Base-by-base conservation (phyloP, 2,113 vertebrate species). In the Hippocampus abdominalis region DNA sequence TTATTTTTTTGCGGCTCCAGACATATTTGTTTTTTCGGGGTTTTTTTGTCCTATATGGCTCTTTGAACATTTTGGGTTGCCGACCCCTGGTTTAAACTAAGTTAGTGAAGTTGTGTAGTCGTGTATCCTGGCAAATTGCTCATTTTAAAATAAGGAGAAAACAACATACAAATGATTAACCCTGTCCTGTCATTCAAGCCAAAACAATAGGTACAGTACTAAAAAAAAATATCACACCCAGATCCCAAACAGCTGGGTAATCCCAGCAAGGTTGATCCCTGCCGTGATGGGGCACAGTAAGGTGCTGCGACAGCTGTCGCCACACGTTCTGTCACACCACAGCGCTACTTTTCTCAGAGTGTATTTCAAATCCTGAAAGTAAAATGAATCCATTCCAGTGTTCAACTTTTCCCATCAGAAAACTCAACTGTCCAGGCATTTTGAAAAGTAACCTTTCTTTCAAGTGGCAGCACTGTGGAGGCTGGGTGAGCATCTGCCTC, bases 211-310 rank as follows among this genome's bases (percentile, higher is more conserved):
- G 63, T 27, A 64, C 21, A n/a, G n/a, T 25, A 64, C n/a, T n/a
- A 64, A 64, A 44, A 16, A 57, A 46, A 27, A 8, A 60, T 56
- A 29, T 54, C 44, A 57, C 40, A 68, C 54, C 20, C 59, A 74
- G 73, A 82, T 79, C 71, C 53, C 18, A 69, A 85, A 87, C 88
- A 89, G 86, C 88, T 90, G 85, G 73, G 75, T 80, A 87, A 89
- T 86, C 81, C 70, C 76, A 40, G 49, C 66, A 53, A 71, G 23
- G 13, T 46, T 46, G 42, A 27, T 25, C 40, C 62, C n/a, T 46
- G 63, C 63, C 20, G 69, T 71, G 49, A 51, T 60, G 42, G n/a
- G 44, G 75, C 20, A 75, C 71, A 70, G 71, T 62, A 65, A 77
- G 78, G 74, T 82, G 81, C 63, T 32, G 62, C 32, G 72, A 71